Percentiles rank a stretch among this genome's conserved stretches.
Evolutionary conservation across 2,113 vertebrate genomes (phyloP).

Genomic region (Motacilla alba): DNA sequence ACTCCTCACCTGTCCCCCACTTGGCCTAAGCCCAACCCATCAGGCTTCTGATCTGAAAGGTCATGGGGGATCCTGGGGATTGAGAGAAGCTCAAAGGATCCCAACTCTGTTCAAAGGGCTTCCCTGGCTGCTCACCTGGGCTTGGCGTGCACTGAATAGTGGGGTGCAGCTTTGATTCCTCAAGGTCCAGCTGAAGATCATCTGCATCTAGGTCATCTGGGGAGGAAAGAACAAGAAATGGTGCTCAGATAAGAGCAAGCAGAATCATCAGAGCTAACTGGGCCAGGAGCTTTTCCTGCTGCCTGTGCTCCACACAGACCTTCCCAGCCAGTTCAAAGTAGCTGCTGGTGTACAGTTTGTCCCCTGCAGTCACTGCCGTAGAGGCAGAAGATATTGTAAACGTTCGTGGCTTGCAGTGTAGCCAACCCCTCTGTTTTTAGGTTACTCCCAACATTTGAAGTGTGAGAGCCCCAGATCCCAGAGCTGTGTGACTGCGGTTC

Average conservation of each 20-base stretch:
- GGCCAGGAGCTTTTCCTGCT: neutral
- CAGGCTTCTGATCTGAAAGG: neutral
- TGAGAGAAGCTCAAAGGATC: neutral
- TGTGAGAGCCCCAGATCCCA: neutral
- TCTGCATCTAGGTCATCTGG: conserved; percentile 89
- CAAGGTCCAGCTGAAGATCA: conserved; percentile 85
- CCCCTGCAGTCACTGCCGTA: neutral
- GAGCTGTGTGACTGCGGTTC: neutral
- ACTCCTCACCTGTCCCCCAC: neutral
- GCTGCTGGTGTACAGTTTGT: neutral
- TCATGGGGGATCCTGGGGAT: rapidly evolving
- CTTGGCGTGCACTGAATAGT: conserved; percentile 88
- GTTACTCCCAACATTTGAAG: neutral
- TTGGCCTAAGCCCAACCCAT: neutral
- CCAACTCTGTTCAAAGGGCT: neutral
- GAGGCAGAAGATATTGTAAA: neutral
- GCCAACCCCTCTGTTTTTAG: neutral
- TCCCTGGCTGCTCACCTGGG: conserved; percentile 79
- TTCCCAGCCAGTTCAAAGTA: neutral
- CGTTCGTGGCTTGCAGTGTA: neutral
- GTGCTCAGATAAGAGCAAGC: neutral
- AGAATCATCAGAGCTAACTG: neutral
- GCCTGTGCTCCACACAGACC: neutral
- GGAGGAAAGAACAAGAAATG: neutral
- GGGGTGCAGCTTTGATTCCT: conserved; percentile 84